A percentile compares a stretch with the other conserved stretches of the same genome.
Conservation (phyloP, 2,797 vertebrate species). For the Semotilus atromaculatus region DNA sequence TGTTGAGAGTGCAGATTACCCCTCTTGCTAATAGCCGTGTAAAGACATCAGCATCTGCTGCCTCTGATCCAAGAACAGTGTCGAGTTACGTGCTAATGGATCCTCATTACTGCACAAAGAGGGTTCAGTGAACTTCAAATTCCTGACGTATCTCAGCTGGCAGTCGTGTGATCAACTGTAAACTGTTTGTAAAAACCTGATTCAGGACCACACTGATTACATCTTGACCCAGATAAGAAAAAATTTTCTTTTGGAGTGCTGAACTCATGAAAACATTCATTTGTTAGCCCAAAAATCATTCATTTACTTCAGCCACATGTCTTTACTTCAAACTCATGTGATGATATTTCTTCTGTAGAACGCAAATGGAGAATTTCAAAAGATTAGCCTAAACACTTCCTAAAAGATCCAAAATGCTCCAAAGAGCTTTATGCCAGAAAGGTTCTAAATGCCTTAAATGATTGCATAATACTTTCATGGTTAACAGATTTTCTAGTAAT, state of each 20-base stretch:
- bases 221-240: neutral
- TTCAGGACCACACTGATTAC: neutral
- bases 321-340: neutral
- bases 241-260: neutral
- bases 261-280: neutral
- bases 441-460: neutral
- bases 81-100: constrained; percentile 40
- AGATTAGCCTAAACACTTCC: neutral
- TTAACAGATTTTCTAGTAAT: neutral
- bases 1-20: constrained; percentile 3
- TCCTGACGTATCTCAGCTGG: constrained; percentile 42
- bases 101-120: constrained; percentile 43
- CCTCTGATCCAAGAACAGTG: constrained; percentile 40
- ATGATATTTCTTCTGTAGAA: neutral
- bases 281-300: neutral
- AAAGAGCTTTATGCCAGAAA: neutral
- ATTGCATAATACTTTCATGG: neutral
- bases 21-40: constrained; percentile 29
- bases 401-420: no score
- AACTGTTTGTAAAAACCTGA: constrained; percentile 34
- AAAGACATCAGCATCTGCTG: constrained; percentile 44
- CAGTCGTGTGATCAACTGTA: constrained; percentile 8
- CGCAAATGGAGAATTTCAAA: neutral
- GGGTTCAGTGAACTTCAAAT: constrained; percentile 36
- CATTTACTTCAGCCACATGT: neutral